These are phyloP conservation scores for Scelioninae gen. 1 DNA, from an alignment of 2,888 invertebrate species.

Conservation along the genomic window DNA sequence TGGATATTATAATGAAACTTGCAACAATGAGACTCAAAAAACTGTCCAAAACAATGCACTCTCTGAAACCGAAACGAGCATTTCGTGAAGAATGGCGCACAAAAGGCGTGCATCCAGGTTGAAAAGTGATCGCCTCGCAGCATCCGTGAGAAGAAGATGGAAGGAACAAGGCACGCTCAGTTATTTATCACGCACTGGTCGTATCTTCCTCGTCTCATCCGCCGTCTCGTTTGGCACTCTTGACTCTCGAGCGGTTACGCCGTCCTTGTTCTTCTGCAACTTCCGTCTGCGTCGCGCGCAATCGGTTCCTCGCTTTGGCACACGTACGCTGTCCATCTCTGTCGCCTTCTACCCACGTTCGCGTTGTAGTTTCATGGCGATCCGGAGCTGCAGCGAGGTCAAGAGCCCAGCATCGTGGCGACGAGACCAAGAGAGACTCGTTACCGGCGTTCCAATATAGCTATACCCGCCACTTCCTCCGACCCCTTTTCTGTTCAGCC, in stretches of 20 bases:
- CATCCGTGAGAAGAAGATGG: constrained; percentile 57
- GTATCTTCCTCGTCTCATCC: constrained; percentile 65
- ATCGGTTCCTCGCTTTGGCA: constrained; percentile 38
- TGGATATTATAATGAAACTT: constrained; percentile 56
- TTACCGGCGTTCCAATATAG: constrained; percentile 72
- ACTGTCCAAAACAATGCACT: constrained; percentile 59
- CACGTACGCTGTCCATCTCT: constrained; percentile 44
- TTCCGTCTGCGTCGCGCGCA: constrained; percentile 34
- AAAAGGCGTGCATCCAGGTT: constrained; percentile 55
- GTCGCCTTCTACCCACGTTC: constrained; percentile 60
- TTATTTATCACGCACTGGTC: constrained; percentile 78
- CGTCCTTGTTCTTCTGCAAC: constrained; percentile 41
- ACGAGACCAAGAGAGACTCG: constrained; percentile 74
- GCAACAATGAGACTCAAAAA: constrained; percentile 59
- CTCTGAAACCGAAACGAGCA: constrained; percentile 60
- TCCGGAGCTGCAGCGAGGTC: constrained; percentile 61
- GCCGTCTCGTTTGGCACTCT: constrained; percentile 55
- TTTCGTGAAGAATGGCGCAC: constrained; percentile 52
- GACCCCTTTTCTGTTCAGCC: constrained; percentile 50
- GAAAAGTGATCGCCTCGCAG: constrained; percentile 58
- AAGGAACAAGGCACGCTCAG: constrained; percentile 70
- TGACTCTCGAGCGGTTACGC: constrained; percentile 55
- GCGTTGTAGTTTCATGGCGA: constrained; percentile 49
- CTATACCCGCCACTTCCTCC: constrained; percentile 54
- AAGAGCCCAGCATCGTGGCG: constrained; percentile 70